phyloP scores from a whole-genome alignment of 2,888 invertebrate species.

The Apotomis turbidana region DNA sequence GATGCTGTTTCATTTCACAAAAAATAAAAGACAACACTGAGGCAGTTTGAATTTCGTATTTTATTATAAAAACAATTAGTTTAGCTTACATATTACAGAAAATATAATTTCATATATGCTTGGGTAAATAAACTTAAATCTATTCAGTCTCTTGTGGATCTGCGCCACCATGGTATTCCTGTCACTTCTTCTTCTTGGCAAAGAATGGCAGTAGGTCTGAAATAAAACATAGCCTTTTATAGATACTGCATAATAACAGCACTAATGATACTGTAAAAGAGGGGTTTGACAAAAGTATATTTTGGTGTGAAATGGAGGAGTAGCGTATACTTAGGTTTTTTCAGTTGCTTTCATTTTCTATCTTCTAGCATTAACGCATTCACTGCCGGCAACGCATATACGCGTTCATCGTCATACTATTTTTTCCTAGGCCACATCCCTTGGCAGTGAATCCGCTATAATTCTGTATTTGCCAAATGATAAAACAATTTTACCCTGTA shows the following conservation, averaged over 20 bases:
- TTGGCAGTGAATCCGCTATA: no score
- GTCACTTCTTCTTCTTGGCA: slow-evolving; percentile 72
- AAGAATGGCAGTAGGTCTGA: slow-evolving; percentile 66
- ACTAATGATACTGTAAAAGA: neutral
- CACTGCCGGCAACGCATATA: no score
- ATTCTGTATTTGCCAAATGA: no score
- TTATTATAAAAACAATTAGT: slow-evolving; percentile 56
- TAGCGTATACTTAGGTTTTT: no score
- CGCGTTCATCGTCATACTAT: no score
- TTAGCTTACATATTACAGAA: slow-evolving; percentile 50
- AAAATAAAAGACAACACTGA: neutral
- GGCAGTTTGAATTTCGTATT: slow-evolving; percentile 33
- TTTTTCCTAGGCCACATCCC: no score
- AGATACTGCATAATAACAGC: neutral
- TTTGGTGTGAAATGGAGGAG: no score
- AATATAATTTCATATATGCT: slow-evolving; percentile 50
- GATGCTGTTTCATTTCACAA: slow-evolving; percentile 42
- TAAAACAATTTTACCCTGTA: no score
- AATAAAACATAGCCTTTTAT: slow-evolving; percentile 42
- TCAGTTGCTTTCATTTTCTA: no score
- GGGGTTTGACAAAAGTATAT: no score
- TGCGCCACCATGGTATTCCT: slow-evolving; percentile 81
- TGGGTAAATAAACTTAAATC: slow-evolving; percentile 58
- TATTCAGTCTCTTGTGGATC: slow-evolving; percentile 77
- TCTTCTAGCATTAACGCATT: no score